Conservation (phyloP, 1,140 invertebrate species). For the Calephelis virginiensis region DNA sequence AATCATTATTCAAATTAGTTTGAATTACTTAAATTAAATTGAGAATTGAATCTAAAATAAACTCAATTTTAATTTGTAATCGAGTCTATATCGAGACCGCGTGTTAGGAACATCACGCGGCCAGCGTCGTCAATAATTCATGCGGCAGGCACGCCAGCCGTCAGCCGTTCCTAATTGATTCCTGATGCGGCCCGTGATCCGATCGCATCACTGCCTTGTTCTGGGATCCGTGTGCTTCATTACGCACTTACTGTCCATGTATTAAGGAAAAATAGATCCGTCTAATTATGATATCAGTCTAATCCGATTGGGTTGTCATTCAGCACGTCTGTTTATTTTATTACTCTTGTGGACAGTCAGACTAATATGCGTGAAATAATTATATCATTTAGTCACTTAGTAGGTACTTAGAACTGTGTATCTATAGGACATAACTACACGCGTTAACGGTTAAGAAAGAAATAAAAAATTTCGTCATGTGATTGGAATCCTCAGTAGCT, state of each 20-base stretch:
- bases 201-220: conserved; percentile 70
- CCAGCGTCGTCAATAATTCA: conserved; percentile 72
- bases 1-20: too few species aligned
- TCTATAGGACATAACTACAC: too few species aligned
- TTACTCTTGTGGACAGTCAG: neutral
- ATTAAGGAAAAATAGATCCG: conserved; percentile 26
- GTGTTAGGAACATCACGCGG: conserved; percentile 41
- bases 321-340: neutral
- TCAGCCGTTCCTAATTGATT: conserved; percentile 74
- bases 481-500: too few species aligned
- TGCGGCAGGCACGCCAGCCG: conserved; percentile 66
- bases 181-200: conserved; percentile 67
- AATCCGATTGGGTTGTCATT: neutral
- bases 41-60: neutral
- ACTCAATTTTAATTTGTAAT: conserved; percentile 13
- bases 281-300: conserved; percentile 24
- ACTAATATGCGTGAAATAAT: too few species aligned
- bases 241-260: conserved; percentile 46
- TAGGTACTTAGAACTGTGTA: too few species aligned
- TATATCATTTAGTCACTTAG: too few species aligned
- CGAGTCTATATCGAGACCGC: conserved; percentile 41
- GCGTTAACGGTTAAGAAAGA: too few species aligned
- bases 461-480: too few species aligned
- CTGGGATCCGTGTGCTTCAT: conserved; percentile 63
- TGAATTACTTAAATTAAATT: too few species aligned